Base-by-base conservation (phyloP, 2,113 vertebrate genomes). In the Athene noctua region DNA sequence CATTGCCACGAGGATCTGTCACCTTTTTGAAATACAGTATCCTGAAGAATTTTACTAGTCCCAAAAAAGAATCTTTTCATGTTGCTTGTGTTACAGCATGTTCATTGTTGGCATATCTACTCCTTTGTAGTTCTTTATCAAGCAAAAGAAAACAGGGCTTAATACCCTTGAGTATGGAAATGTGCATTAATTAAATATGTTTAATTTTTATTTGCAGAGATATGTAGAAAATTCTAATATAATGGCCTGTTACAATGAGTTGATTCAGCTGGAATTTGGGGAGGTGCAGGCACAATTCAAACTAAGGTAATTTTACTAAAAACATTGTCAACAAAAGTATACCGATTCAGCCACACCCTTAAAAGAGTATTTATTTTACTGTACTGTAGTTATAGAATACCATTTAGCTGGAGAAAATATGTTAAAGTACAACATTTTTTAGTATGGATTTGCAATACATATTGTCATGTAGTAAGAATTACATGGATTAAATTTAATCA, bases 221-320 rank as follows among this genome's bases (percentile, higher is more conserved):
- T 99, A 99, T 77, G 82, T 99, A 94, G 99, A 99, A 97, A 99
- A 99, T 97, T 97, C 98, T 89, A 99, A 98, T 93, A 97, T 99
- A 97, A 99, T 99, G 99, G 98, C 99, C 96, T 99, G 99, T 97
- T 99, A 99, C 98, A 99, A 99, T 92, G 99, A 99, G 88, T 98
- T 99, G 95, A 98, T 99, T 84, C 99, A 99, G 98, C 97, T 99
- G 97, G 98, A 99, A 95, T 99, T 99, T 47, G 99, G 99, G 96
- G 99, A 99, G 96, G 99, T 99, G 96, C 98, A 98, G 84, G 98
- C 99, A 73, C 99, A 99, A 96, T 99, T 99, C 97, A 99, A 99
- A 98, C 98, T 99, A 97, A 99, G 99, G 99, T 99, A 98, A 97
- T 86, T 72, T 75, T 68, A 70, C 42, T 19, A 20, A 90, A 83